These are phyloP conservation scores for Mystacornis crossleyi DNA, from an alignment of 2,113 vertebrate species.

Conservation along the genomic window DNA sequence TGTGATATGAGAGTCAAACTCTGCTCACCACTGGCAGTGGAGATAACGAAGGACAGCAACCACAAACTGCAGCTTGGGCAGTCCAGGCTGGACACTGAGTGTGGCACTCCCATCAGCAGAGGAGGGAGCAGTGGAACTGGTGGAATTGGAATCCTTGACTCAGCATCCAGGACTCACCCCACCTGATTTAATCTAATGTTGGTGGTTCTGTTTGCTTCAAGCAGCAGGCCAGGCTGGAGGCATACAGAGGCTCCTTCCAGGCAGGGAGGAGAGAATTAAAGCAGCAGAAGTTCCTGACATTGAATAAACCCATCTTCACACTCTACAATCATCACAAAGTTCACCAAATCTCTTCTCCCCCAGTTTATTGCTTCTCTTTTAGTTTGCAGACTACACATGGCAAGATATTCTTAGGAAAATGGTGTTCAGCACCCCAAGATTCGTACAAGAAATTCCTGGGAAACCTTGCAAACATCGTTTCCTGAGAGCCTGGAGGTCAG, in stretches of 20 bases:
- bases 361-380: background rate
- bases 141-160: background rate
- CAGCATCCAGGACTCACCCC: background rate
- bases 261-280: background rate
- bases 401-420: background rate
- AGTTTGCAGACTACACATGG: background rate
- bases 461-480: background rate
- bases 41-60: background rate
- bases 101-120: background rate
- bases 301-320: background rate
- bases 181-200: background rate
- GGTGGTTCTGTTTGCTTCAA: background rate
- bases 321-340: background rate
- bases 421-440: background rate
- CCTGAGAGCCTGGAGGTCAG: background rate
- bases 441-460: background rate
- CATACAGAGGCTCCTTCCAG: background rate
- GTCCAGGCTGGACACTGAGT: background rate
- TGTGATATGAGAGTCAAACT: background rate
- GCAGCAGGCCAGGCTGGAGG: background rate
- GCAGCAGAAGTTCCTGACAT: background rate
- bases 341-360: background rate
- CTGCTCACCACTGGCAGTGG: background rate
- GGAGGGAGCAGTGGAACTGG: background rate
- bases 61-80: background rate